Evolutionary conservation across 1,140 invertebrate species (phyloP), one percentile per base, ranked within the genome.

Genomic region (Mactra quadrangularis): DNA sequence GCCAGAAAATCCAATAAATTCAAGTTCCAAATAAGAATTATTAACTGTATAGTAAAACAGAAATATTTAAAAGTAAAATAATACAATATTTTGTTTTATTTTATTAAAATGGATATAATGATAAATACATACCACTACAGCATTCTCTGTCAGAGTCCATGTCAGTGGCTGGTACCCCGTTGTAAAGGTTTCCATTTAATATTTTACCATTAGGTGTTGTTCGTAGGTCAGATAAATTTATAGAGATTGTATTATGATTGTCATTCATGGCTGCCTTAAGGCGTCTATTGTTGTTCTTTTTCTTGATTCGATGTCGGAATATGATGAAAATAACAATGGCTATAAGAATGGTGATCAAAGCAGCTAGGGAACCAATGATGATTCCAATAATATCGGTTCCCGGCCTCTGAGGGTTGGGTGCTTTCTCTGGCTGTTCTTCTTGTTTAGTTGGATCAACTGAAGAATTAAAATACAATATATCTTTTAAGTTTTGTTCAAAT

Each of bases 331-430:
- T 95, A 86, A 97, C 96, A 25, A 97, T 94, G 35, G 96, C 93
- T 90, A 96, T 95, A 0, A 96, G 94, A 15, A 97, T 95, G 22
- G 95, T 94, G 1, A 96, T 94, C n/a, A 97, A 95, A 70, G 96
- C 95, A 0, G 96, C 96, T 60, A 97, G 89, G 0, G 95, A 95
- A 0, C 96, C 96, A 70, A 96, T 96, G 31, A 96, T 95, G 47
- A 97, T 93, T 0, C 96, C 96, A 27, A 97, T 96, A 87, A 96
- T 71, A 64, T 82, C 78, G 47, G 52, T 72, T 3, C 68, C 78
- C 35, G 78, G 78, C 3, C 19, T 55, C 27, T 68, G 17, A 1
- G 38, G 41, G 29, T 62, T 35, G 7, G 78, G 66, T 7, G 78
- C 66, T 45, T 82, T 82, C 55, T 82, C 68, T 62, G 66, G 55